A percentile compares a stretch with the other conserved stretches of the same genome.
Conservation (phyloP, 2,113 vertebrate genomes). For the Hyla sarda region DNA sequence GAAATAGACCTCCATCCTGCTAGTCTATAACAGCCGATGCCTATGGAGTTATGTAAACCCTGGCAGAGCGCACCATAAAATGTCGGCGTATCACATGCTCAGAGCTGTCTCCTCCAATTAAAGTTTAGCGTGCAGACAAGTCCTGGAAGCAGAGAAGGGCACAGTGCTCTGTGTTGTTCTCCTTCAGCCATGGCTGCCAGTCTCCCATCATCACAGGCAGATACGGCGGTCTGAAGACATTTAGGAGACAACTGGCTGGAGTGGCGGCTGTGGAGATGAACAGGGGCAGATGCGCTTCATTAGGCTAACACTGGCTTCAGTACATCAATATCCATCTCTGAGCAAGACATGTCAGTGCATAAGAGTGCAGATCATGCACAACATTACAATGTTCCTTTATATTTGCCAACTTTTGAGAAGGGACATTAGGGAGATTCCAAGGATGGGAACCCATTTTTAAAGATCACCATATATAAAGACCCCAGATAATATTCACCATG, state of each 20-base stretch:
- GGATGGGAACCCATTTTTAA: too few species aligned
- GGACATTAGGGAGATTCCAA: too few species aligned
- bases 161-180: neutral
- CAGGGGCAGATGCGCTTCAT: neutral
- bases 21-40: neutral
- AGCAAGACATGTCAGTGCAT: neutral
- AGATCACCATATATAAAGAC: too few species aligned
- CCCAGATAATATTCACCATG: too few species aligned
- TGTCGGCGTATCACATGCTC: neutral
- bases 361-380: neutral
- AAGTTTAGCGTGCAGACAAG: neutral
- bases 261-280: neutral
- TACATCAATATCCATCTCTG: neutral
- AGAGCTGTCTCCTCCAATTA: slow-evolving; percentile 26
- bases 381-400: neutral
- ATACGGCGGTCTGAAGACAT: slow-evolving; percentile 11
- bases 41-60: neutral
- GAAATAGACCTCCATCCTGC: neutral
- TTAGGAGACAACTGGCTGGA: neutral
- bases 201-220: neutral
- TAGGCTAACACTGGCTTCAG: slow-evolving; percentile 28
- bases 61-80: neutral
- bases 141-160: neutral
- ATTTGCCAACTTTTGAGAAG: too few species aligned
- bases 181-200: slow-evolving; percentile 35